Evolutionary conservation across 2,797 vertebrate species (phyloP).

Genomic region (Pseudopleuronectes americanus): DNA sequence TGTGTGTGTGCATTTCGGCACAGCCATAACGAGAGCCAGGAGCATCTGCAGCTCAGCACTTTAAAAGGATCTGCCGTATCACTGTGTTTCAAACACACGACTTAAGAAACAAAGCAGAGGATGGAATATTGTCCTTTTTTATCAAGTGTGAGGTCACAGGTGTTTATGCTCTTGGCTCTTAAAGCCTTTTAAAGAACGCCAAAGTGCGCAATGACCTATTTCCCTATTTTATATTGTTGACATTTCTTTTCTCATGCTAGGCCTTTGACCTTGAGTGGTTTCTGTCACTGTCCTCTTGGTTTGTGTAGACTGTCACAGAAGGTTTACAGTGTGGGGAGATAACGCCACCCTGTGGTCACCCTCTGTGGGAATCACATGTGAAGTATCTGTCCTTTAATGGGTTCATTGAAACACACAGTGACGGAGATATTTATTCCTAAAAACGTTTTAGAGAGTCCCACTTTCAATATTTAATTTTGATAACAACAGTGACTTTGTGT

Average conservation of each 20-base stretch:
- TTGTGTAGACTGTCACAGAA: not conserved
- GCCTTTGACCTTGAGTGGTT: slow-evolving; percentile 3
- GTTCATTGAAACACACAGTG: slow-evolving; percentile 21
- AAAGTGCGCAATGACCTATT: slow-evolving; percentile 15
- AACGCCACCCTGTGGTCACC: slow-evolving; percentile 65
- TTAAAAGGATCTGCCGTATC: slow-evolving; percentile 78
- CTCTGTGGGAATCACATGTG: slow-evolving; percentile 12
- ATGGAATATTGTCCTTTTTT: slow-evolving; percentile 41
- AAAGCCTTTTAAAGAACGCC: slow-evolving; percentile 55
- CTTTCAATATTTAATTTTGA: not conserved
- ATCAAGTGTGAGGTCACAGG: slow-evolving; percentile 51
- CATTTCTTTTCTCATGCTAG: slow-evolving; percentile 34
- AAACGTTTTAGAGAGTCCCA: slow-evolving; percentile 26
- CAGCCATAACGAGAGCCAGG: slow-evolving; percentile 62
- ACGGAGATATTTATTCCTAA: slow-evolving; percentile 27
- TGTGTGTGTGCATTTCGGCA: slow-evolving; percentile 48
- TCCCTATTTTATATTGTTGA: slow-evolving; percentile 35
- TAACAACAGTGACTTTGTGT: not conserved
- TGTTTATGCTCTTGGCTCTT: slow-evolving; percentile 64
- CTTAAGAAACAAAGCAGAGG: slow-evolving; percentile 67
- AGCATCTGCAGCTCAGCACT: slow-evolving; percentile 62
- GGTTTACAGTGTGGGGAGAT: slow-evolving; percentile 30
- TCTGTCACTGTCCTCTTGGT: slow-evolving; percentile 18
- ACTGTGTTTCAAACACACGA: slow-evolving; percentile 58
- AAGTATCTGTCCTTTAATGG: slow-evolving; percentile 4